These are phyloP conservation scores for Melipona beecheii DNA, from an alignment of 2,888 invertebrate species.

Conservation along the genomic window DNA sequence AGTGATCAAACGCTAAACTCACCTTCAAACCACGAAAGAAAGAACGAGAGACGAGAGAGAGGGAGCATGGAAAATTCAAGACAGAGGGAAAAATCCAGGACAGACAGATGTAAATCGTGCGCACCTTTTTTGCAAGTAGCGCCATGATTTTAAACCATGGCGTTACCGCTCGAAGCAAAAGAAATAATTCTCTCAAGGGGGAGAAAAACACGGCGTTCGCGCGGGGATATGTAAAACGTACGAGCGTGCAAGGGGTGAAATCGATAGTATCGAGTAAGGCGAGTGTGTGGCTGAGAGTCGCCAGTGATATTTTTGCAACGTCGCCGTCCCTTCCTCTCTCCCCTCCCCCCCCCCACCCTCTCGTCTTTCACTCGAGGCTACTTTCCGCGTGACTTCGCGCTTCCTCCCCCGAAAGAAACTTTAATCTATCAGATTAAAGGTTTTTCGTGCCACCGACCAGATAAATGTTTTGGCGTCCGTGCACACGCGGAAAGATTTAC, in stretches of 20 bases:
- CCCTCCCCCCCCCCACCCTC: too few relatives aligned
- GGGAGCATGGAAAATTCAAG: too few relatives aligned
- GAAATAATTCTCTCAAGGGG: conserved; percentile 63
- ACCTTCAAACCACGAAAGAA: not conserved
- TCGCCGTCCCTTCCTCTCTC: conserved; percentile 34
- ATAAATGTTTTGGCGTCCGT: conserved; percentile 48
- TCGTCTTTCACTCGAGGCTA: conserved; percentile 43
- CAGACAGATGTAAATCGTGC: conserved; percentile 15
- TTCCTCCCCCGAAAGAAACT: conserved; percentile 59
- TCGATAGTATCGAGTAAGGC: conserved; percentile 63
- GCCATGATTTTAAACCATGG: conserved; percentile 47
- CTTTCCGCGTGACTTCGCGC: conserved; percentile 56
- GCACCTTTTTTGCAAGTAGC: conserved; percentile 36
- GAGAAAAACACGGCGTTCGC: conserved; percentile 48
- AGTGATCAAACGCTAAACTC: too few relatives aligned
- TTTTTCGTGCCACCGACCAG: conserved; percentile 53
- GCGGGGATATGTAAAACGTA: conserved; percentile 59
- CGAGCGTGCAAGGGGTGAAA: conserved; percentile 41
- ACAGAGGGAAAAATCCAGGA: not conserved
- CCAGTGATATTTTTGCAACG: conserved; percentile 63
- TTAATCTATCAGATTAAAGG: conserved; percentile 71
- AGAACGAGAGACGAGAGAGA: too few relatives aligned
- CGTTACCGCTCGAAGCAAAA: conserved; percentile 21
- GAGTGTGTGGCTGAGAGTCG: conserved; percentile 51
- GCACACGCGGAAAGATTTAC: conserved; percentile 42